These are phyloP conservation scores for Syngnathus acus DNA, from an alignment of 2,797 vertebrate genomes.

Conservation along the genomic window DNA sequence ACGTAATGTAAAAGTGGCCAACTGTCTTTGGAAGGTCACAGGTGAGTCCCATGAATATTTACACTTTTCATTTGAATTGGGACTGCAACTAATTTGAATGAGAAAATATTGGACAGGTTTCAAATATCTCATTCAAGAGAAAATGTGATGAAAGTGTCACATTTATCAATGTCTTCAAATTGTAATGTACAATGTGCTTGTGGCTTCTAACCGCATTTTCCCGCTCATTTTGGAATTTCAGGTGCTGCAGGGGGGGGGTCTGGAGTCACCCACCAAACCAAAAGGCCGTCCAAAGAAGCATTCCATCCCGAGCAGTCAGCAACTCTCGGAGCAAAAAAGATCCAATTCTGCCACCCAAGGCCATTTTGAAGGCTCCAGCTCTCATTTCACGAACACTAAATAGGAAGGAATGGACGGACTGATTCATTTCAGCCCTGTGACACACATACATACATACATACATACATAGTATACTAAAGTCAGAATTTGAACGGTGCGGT, in stretches of 20 bases:
- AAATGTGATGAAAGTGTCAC: background rate
- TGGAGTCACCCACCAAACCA: slow-evolving; percentile 95
- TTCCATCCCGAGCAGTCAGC: slow-evolving; percentile 92
- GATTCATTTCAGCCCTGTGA: background rate
- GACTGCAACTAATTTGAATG: background rate
- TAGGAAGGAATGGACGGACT: background rate
- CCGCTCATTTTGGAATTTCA: slow-evolving; percentile 36
- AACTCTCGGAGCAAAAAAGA: slow-evolving; percentile 87
- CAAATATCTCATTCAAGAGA: background rate
- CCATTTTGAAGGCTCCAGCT: slow-evolving; percentile 64
- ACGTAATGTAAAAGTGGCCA: background rate
- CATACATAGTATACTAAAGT: background rate
- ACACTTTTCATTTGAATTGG: background rate
- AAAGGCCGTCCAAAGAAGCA: slow-evolving; percentile 98
- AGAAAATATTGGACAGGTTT: background rate
- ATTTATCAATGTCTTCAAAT: no score
- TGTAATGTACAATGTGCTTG: background rate
- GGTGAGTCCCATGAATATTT: background rate
- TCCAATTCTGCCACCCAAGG: slow-evolving; percentile 68
- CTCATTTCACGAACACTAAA: slow-evolving; percentile 71
- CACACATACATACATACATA: no score
- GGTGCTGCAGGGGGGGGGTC: slow-evolving; percentile 93
- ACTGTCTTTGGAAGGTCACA: background rate
- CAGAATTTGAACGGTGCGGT: background rate
- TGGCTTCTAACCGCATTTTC: no score